Percentiles rank a stretch among this genome's conserved stretches.
phyloP scores from a whole-genome alignment of 2,113 vertebrate genomes.

The Corythornis cristatus region DNA sequence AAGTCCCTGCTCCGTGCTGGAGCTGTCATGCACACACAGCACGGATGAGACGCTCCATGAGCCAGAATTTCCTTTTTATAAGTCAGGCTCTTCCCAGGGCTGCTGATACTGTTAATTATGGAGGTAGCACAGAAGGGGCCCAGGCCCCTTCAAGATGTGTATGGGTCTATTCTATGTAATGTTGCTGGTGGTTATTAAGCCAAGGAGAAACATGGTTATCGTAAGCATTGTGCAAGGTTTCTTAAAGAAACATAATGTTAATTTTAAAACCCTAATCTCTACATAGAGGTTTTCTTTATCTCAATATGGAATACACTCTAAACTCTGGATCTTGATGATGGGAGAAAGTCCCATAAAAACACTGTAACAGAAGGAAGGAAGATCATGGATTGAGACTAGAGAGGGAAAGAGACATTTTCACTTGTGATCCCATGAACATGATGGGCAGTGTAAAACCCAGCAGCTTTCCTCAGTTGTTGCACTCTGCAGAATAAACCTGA shows the following conservation, averaged over 20 bases:
- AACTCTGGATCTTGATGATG: background rate
- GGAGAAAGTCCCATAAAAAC: background rate
- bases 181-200: background rate
- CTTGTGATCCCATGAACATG: background rate
- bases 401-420: background rate
- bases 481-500: background rate
- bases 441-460: background rate
- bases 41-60: background rate
- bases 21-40: background rate
- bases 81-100: background rate
- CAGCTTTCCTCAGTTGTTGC: background rate
- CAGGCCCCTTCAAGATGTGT: background rate
- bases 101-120: background rate
- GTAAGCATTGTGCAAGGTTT: background rate
- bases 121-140: background rate
- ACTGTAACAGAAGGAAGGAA: background rate
- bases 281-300: background rate
- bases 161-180: background rate
- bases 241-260: background rate
- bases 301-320: background rate
- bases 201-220: background rate
- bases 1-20: background rate
- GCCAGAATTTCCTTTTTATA: background rate
- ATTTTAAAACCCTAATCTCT: background rate
- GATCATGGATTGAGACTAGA: background rate